A percentile compares a stretch with the other conserved stretches of the same genome.
Evolutionary conservation across 1,140 invertebrate species (phyloP).

Genomic region (Drosophila grimshawi): DNA sequence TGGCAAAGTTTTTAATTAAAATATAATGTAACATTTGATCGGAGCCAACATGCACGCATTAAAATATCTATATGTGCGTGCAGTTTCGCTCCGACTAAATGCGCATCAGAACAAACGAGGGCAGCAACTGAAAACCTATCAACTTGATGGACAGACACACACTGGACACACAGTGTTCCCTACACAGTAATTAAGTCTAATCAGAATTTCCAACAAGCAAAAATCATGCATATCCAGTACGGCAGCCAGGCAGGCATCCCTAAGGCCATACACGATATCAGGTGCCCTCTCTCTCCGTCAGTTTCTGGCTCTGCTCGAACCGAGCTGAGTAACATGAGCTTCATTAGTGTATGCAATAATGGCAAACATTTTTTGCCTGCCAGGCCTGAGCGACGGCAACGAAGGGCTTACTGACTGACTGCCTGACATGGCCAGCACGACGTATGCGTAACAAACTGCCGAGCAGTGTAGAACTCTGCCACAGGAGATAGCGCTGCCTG

Average conservation of each 20-base stretch:
- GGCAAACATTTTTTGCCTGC: slow-evolving; percentile 81
- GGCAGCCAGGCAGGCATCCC: slow-evolving; percentile 22
- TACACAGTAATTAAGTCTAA: slow-evolving; percentile 82
- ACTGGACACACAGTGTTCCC: slow-evolving; percentile 40
- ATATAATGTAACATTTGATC: slow-evolving; percentile 78
- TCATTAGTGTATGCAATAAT: slow-evolving; percentile 83
- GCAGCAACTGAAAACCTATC: slow-evolving; percentile 69
- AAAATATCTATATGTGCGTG: slow-evolving; percentile 3
- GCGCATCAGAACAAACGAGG: slow-evolving; percentile 20
- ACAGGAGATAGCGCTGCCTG: neutral
- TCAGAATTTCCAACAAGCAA: slow-evolving; percentile 82
- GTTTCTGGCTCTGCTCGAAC: slow-evolving; percentile 5
- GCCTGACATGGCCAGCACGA: slow-evolving; percentile 56
- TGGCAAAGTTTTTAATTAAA: slow-evolving; percentile 81
- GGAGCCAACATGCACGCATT: slow-evolving; percentile 32
- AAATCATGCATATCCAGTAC: slow-evolving; percentile 75
- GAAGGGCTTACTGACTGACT: slow-evolving; percentile 30
- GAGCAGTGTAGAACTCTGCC: slow-evolving; percentile 23
- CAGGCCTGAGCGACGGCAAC: slow-evolving; percentile 59
- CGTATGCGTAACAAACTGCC: slow-evolving; percentile 63
- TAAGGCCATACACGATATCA: slow-evolving; percentile 42
- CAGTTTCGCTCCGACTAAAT: neutral
- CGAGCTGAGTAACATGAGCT: slow-evolving; percentile 71
- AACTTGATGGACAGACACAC: slow-evolving; percentile 68
- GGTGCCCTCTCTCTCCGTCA: slow-evolving; percentile 5